Percentiles rank a stretch among this genome's conserved stretches.
Evolutionary conservation across 2,888 invertebrate genomes (phyloP).

Genomic region (Petrophora chlorosata): DNA sequence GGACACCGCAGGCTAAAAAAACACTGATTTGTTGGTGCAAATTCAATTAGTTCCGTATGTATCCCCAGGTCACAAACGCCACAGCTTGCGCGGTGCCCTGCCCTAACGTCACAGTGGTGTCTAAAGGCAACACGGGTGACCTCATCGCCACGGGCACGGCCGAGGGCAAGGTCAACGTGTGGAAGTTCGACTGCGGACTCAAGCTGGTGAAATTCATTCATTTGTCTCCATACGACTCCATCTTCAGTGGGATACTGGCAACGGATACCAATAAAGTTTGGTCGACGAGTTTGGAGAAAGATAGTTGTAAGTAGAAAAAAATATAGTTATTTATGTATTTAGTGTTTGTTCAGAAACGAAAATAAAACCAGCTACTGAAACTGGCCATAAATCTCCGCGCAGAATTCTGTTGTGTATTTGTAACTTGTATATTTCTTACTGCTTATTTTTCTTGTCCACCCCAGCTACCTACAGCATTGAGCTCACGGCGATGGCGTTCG

Average conservation of each 20-base stretch:
- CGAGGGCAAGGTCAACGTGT: slow-evolving; percentile 89
- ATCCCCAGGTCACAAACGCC: slow-evolving; percentile 87
- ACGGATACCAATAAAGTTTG: slow-evolving; percentile 75
- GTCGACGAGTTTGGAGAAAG: slow-evolving; percentile 76
- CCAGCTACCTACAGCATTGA: slow-evolving; percentile 72
- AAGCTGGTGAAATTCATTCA: slow-evolving; percentile 86
- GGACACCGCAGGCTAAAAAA: too few species aligned
- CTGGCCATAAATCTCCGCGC: too few species aligned
- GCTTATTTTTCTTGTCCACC: not conserved
- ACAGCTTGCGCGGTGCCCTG: slow-evolving; percentile 89
- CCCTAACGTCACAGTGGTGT: slow-evolving; percentile 81
- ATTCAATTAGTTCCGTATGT: not conserved
- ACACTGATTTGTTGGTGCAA: not conserved
- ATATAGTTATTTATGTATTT: not conserved
- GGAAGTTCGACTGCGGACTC: slow-evolving; percentile 92
- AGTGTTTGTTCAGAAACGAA: not conserved
- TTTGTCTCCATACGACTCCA: slow-evolving; percentile 76
- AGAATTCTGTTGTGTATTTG: not conserved
- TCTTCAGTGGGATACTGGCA: slow-evolving; percentile 74
- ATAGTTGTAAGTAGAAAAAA: slow-evolving; percentile 63
- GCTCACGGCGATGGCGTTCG: slow-evolving; percentile 76
- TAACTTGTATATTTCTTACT: not conserved
- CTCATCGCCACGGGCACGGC: slow-evolving; percentile 83
- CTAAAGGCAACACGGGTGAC: slow-evolving; percentile 84
- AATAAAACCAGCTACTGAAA: too few species aligned